Evolutionary conservation across 2,888 invertebrate genomes (phyloP).

Genomic region (Calliphora vomitoria): DNA sequence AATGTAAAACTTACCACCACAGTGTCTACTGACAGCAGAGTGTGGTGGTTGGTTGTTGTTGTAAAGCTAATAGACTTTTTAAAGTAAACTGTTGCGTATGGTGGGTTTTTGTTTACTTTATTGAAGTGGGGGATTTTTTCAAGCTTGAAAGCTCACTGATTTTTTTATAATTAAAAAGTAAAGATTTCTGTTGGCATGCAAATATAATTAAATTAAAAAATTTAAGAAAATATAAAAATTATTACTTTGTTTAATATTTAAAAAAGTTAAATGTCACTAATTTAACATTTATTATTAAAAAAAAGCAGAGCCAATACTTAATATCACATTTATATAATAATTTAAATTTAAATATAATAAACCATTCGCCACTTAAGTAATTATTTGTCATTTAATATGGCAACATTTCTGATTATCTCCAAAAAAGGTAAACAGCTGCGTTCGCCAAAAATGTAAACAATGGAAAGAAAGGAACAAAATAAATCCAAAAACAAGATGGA

Average conservation of each 20-base stretch:
- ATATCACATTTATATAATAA: too few species aligned
- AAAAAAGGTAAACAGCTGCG: too few species aligned
- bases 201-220: neutral
- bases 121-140: slow-evolving; percentile 31
- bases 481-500: too few species aligned
- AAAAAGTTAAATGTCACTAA: neutral
- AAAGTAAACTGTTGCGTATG: slow-evolving; percentile 66
- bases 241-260: neutral
- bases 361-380: too few species aligned
- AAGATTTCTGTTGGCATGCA: neutral
- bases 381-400: too few species aligned
- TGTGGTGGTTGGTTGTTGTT: slow-evolving; percentile 18
- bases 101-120: slow-evolving; percentile 16
- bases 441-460: too few species aligned
- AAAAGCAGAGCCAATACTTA: too few species aligned
- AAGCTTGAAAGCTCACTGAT: slow-evolving; percentile 29
- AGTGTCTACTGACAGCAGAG: neutral
- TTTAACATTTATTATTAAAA: too few species aligned
- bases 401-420: too few species aligned
- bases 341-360: too few species aligned
- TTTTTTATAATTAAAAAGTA: slow-evolving; percentile 43
- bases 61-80: slow-evolving; percentile 53
- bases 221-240: neutral
- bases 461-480: too few species aligned
- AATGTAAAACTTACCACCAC: slow-evolving; percentile 48